phyloP scores from a whole-genome alignment of 2,888 invertebrate species.

The Atherix ibis region DNA sequence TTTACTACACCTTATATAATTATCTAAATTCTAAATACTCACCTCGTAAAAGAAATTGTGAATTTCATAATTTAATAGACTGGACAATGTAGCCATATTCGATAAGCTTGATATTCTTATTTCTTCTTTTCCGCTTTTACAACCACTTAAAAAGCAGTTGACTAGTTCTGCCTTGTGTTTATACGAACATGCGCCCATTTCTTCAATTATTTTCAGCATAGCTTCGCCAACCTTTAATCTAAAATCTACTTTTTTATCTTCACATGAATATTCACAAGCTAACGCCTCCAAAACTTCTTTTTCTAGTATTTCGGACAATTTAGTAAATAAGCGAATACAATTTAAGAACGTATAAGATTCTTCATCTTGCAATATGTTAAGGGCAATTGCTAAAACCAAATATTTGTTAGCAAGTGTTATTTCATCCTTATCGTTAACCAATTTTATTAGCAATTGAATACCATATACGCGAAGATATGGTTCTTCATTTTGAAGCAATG shows the following conservation, averaged over 20 bases:
- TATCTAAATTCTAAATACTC: slow-evolving; percentile 4
- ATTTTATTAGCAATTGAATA: slow-evolving; percentile 23
- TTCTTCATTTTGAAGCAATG: slow-evolving; percentile 21
- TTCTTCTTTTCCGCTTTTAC: slow-evolving; percentile 21
- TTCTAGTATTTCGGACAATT: slow-evolving; percentile 23
- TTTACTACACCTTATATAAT: too few relatives aligned
- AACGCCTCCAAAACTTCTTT: slow-evolving; percentile 25
- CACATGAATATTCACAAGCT: slow-evolving; percentile 25
- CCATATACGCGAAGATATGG: slow-evolving; percentile 29
- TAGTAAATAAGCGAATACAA: slow-evolving; percentile 26
- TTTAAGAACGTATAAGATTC: slow-evolving; percentile 32
- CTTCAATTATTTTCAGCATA: slow-evolving; percentile 24
- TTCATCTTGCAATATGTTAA: slow-evolving; percentile 22
- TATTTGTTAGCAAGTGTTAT: slow-evolving; percentile 21
- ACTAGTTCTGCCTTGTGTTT: slow-evolving; percentile 25
- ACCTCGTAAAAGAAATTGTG: slow-evolving; percentile 29
- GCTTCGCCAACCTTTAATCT: slow-evolving; percentile 29
- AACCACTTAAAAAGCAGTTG: slow-evolving; percentile 26
- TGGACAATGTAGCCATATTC: slow-evolving; percentile 27
- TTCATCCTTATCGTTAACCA: slow-evolving; percentile 20
- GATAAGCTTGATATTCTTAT: slow-evolving; percentile 29
- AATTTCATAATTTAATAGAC: slow-evolving; percentile 26
- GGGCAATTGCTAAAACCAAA: slow-evolving; percentile 23
- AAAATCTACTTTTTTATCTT: slow-evolving; percentile 20
- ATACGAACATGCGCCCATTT: slow-evolving; percentile 26